Base-by-base conservation (phyloP, 2,888 invertebrate genomes). In the Leptarthrus brevirostris region DNA sequence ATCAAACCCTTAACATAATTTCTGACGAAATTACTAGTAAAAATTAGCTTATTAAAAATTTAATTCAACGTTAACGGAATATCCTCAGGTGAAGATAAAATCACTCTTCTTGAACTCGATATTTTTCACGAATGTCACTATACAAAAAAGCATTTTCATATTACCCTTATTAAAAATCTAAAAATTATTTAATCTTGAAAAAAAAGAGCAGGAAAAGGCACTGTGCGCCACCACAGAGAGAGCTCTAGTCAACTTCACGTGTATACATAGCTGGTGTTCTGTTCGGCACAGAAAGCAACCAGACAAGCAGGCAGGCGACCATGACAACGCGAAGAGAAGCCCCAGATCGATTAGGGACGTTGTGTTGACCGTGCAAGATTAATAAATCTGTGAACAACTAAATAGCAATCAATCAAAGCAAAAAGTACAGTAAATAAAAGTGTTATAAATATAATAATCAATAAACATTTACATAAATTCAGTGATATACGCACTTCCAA, bases 251-350 rank as follows among this genome's bases (percentile, higher is more conserved):
- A 52, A 71, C 34, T 70, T 70, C 70, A 70, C 70, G 53, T 70
- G 53, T 70, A 71, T 54, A 71, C 71, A 71, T 40, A 71, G 24
- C 56, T 54, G 71, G 54, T 22, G 20, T 16, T 53, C 36, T 30
- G 22, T 14, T 54, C 24, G 36, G 36, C 71, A 22, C 71, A 54
- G 52, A 26, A 30, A 69, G 69, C 49, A 49, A 26, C 70, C 53
- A 56, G 47, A 18, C 44, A 56, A 72, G 34, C 70, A 71, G 54
- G 70, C 70, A 71, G 54, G 70, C 70, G 70, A 71, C 70, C 70
- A 71, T 71, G 70, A 71, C 70, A 71, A 71, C 36, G 53, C 70
- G 52, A 70, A 52, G 49, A 49, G 70, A 52, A 70, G 70, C 70
- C 36, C 36, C 54, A 54, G 70, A 40, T 24, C 24, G 44, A 66